Base-by-base conservation (phyloP, 1,140 invertebrate genomes). In the Callitettix versicolor region DNA sequence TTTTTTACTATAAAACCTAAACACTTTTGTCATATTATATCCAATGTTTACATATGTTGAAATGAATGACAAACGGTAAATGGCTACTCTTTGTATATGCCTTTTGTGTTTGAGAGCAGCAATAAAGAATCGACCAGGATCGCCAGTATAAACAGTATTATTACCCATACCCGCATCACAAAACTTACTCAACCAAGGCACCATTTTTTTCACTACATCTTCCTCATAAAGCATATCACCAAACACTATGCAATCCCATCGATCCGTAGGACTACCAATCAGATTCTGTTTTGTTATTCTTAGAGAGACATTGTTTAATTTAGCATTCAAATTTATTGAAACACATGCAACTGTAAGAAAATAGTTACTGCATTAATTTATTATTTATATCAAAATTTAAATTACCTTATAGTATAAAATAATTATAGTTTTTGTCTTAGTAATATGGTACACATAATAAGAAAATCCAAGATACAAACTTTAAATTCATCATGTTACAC, bases 221-320 rank as follows among this genome's bases (percentile, higher is more conserved):
- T 75, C 71, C 56, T 79, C 73, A 59, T 79, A 79, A 56, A 78
- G 70, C 65, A 79, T 71, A 60, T 79, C 76, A 11, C 76, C 76
- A 14, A 78, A 63, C 7, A 79, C 62, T 26, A 79, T 68, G 1
- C 72, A 61, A 58, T 79, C 73, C 59, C n/a, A 58, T 21, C 21
- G 55, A 30, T 30, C 26, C 26, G 26, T 30, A 2, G 20, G 46
- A 24, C 50, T 7, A 57, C 58, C 5, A 11, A 67, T 71, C 47
- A 77, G 65, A 21, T 74, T 63, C 58, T 77, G 71, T 3, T 69
- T 55, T 11, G 70, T 58, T 15, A 48, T 3, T 15, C n/a, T n/a
- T n/a, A 77, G 48, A 0, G 59, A 44, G 6, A 72, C 65, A 21
- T 65, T 54, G 60, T 79, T 79, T 14, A 77, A 40, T 40, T 67